phyloP scores from a whole-genome alignment of 2,797 vertebrate species.

The Ctenochaetus hawaiiensis region DNA sequence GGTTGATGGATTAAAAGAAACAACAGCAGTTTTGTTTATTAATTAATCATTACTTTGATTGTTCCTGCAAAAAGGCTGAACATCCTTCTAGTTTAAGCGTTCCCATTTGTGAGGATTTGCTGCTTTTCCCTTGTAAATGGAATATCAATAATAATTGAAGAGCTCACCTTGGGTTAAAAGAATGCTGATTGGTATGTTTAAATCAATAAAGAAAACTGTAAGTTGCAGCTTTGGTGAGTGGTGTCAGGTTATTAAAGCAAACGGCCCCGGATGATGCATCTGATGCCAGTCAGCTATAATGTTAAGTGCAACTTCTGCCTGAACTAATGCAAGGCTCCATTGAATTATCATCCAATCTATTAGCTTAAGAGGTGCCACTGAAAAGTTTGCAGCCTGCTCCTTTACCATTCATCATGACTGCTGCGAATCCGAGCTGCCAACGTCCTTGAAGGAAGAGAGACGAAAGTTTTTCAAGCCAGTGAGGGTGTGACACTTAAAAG shows the following conservation, averaged over 20 bases:
- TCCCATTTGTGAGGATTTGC: too few relatives aligned
- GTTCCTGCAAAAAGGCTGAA: too few relatives aligned
- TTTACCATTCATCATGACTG: not conserved
- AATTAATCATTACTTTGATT: too few relatives aligned
- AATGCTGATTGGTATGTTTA: too few relatives aligned
- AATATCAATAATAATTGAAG: too few relatives aligned
- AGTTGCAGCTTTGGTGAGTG: not conserved
- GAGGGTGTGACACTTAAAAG: constrained; percentile 2
- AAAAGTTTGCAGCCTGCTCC: not conserved
- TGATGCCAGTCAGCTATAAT: not conserved
- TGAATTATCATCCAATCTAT: not conserved
- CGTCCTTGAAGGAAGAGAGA: not conserved
- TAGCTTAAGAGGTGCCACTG: not conserved
- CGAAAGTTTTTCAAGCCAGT: constrained; percentile 7
- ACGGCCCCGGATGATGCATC: not conserved
- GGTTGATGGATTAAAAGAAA: too few relatives aligned
- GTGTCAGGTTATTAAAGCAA: not conserved
- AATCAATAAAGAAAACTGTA: too few relatives aligned
- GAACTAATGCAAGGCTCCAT: not conserved
- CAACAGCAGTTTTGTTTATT: too few relatives aligned
- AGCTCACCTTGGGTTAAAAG: too few relatives aligned
- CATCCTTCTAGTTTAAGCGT: too few relatives aligned
- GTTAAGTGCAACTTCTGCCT: not conserved
- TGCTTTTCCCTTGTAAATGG: too few relatives aligned
- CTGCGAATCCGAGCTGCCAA: too few relatives aligned